phyloP scores from a whole-genome alignment of 2,888 invertebrate genomes.

The Cheilosia urbana region DNA sequence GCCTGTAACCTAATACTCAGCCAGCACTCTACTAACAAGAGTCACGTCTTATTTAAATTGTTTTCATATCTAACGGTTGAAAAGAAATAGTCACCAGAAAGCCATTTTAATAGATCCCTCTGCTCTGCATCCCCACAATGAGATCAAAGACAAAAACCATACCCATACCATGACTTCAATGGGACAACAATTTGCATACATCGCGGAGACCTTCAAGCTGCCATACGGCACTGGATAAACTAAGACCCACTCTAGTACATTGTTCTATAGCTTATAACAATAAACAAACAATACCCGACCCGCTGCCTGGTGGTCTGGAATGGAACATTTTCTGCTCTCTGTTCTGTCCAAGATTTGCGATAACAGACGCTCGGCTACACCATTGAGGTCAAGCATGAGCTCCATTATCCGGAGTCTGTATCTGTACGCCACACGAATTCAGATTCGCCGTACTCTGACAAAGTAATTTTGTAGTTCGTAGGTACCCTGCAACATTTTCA shows the following conservation, averaged over 20 bases:
- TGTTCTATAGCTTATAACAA: slow-evolving; percentile 35
- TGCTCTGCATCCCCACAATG: slow-evolving; percentile 44
- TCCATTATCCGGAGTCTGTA: slow-evolving; percentile 35
- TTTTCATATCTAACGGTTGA: slow-evolving; percentile 37
- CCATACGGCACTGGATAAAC: slow-evolving; percentile 22
- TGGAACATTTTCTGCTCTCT: slow-evolving; percentile 29
- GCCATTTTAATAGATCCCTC: slow-evolving; percentile 18
- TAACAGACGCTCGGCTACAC: slow-evolving; percentile 31
- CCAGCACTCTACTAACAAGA: slow-evolving; percentile 36
- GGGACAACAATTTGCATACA: slow-evolving; percentile 68
- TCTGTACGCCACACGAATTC: slow-evolving; percentile 51
- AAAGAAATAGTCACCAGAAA: background rate
- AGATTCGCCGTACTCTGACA: slow-evolving; percentile 37
- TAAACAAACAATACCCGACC: slow-evolving; percentile 42
- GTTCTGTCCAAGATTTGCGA: slow-evolving; percentile 43
- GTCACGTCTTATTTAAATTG: slow-evolving; percentile 71
- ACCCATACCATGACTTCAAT: slow-evolving; percentile 30
- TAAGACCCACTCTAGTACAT: slow-evolving; percentile 36
- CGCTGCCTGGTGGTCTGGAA: slow-evolving; percentile 35
- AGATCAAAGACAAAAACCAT: slow-evolving; percentile 38
- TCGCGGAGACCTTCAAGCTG: slow-evolving; percentile 52
- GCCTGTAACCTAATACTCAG: background rate
- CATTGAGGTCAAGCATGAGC: slow-evolving; percentile 64
- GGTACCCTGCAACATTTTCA: slow-evolving; percentile 18
- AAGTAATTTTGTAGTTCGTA: slow-evolving; percentile 54